A percentile compares a stretch with the other conserved stretches of the same genome.
phyloP scores from a whole-genome alignment of 2,888 invertebrate species.

The Macrophya alboannulata region DNA sequence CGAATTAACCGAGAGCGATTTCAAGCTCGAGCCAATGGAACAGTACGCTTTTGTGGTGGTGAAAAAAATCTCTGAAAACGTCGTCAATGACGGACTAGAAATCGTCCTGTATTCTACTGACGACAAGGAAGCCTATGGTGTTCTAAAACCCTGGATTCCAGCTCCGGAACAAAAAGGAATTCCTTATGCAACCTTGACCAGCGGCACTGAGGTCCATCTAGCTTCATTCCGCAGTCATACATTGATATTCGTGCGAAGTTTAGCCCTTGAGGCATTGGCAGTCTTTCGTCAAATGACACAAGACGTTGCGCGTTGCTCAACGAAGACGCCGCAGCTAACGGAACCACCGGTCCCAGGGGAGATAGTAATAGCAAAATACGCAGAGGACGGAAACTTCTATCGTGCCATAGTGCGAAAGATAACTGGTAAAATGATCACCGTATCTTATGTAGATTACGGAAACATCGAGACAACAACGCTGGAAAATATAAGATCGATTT shows the following conservation, averaged over 20 bases:
- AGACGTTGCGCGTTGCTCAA: conserved; percentile 69
- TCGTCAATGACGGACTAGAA: conserved; percentile 44
- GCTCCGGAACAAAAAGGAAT: conserved; percentile 69
- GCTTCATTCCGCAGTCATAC: conserved; percentile 66
- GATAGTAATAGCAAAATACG: conserved; percentile 73
- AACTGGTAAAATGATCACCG: conserved; percentile 60
- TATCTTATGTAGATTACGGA: conserved; percentile 76
- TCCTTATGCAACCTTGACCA: conserved; percentile 65
- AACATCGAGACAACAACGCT: conserved; percentile 69
- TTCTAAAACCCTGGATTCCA: conserved; percentile 68
- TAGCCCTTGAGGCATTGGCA: conserved; percentile 66
- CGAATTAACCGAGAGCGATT: conserved; percentile 56
- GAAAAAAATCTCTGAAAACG: neutral
- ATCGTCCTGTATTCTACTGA: neutral
- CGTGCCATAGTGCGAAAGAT: conserved; percentile 72
- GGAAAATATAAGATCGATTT: conserved; percentile 67
- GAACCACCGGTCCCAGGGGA: conserved; percentile 69
- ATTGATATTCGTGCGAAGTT: conserved; percentile 67
- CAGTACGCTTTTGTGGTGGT: conserved; percentile 54
- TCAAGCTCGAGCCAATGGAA: conserved; percentile 42
- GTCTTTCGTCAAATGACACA: conserved; percentile 67
- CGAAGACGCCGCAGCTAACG: conserved; percentile 67
- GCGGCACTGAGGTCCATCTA: conserved; percentile 69
- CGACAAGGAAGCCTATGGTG: conserved; percentile 51
- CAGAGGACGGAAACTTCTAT: conserved; percentile 72